A percentile compares a stretch with the other conserved stretches of the same genome.
phyloP scores from a whole-genome alignment of 2,888 invertebrate species.

The Patella depressa region DNA sequence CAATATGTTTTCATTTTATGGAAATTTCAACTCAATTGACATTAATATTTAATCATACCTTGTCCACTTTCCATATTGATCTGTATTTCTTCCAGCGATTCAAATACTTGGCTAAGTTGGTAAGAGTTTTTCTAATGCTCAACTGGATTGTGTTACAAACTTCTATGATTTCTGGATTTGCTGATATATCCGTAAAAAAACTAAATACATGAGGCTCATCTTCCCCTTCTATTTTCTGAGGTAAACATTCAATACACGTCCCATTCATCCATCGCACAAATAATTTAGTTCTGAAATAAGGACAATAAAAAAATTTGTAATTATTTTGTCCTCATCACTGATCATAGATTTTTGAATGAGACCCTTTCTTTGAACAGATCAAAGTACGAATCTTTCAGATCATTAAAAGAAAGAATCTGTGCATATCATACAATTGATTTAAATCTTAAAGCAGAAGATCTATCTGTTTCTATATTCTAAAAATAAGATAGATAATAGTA shows the following conservation, averaged over 20 bases:
- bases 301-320: too few species aligned
- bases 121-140: conserved; percentile 78
- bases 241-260: conserved; percentile 82
- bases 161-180: conserved; percentile 81
- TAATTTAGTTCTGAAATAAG: conserved; percentile 76
- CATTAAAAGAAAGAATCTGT: too few species aligned
- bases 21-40: too few species aligned
- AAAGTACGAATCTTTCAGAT: too few species aligned
- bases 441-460: too few species aligned
- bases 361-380: too few species aligned
- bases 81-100: conserved; percentile 73
- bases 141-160: conserved; percentile 79
- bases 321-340: too few species aligned
- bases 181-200: conserved; percentile 84
- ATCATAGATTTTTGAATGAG: too few species aligned
- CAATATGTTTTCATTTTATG: too few species aligned
- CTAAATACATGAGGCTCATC: conserved; percentile 80
- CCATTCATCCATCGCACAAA: conserved; percentile 90
- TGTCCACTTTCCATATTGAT: conserved; percentile 70
- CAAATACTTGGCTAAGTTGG: conserved; percentile 78
- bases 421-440: too few species aligned
- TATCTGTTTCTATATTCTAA: too few species aligned
- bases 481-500: too few species aligned
- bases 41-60: conserved; percentile 50
- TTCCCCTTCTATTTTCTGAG: conserved; percentile 76